Base-by-base conservation (phyloP, 1,140 invertebrate species). In the Tetragonula clypearis region DNA sequence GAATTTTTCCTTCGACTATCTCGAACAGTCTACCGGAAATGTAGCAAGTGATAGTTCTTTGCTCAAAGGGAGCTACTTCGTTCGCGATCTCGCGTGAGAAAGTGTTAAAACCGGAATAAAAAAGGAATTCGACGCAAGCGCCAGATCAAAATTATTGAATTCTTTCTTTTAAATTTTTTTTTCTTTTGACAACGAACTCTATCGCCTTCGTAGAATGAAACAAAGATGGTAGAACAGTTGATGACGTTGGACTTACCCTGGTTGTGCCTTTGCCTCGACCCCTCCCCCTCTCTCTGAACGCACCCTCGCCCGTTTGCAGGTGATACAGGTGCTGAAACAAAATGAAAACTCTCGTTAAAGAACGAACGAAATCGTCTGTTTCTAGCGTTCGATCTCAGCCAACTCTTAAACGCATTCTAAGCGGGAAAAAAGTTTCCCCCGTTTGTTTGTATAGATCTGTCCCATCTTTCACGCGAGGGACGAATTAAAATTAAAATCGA, bases 301-400 rank as follows among this genome's bases (percentile, higher is more conserved):
- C 91, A 69, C 94, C 94, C 71, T 95, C 94, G 58, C 94, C 94
- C 17, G 94, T 95, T 86, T 95, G 94, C 85, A 95, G 87, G 83
- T 95, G 94, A 88, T 95, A 95, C 83, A 95, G 92, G 89, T 95
- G 94, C 94, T 95, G 94, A 82, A 95, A 95, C 82, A 92, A n/a
- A 85, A 86, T 2, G 60, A 30, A 73, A 58, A 69, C 56, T 41
- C 21, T 15, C 72, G 53, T 86, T 79, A 75, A 30, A 30, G 21
- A 68, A 58, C 35, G 30, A 58, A 66, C 26, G 26, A 30, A 30
- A 8, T 1, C 26, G n/a, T 14, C 6, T 11, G 8, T n/a, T 14
- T 15, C 0, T 1, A 4, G 41, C 0, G 6, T 49, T 49, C 41
- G 9, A 49, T 41, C 41, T 41, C 41, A 41, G 41, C 41, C 41